Conservation (phyloP, 2,113 vertebrate species). For the Calonectris borealis region DNA sequence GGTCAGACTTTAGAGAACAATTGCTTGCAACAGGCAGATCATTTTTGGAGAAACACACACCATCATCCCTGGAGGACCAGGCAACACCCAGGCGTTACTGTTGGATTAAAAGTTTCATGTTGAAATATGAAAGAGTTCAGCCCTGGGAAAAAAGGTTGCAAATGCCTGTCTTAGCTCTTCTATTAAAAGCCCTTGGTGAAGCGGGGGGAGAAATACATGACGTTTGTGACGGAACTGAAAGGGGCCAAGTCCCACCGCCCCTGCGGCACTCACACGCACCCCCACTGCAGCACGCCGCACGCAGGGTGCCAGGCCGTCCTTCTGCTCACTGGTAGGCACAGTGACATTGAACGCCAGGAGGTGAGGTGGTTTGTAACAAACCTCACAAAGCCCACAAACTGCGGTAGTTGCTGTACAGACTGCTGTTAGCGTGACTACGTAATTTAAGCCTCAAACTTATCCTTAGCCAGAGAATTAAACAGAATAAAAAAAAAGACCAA, state of each 20-base stretch:
- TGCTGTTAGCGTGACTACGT: not conserved
- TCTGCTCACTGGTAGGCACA: not conserved
- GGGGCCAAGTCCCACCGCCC: no score
- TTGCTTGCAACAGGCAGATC: not conserved
- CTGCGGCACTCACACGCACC: rapidly evolving
- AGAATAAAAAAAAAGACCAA: not conserved
- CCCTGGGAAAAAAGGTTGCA: not conserved
- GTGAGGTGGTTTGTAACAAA: not conserved
- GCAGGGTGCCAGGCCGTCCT: not conserved
- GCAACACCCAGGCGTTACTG: not conserved
- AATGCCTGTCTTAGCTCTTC: not conserved
- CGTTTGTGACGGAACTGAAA: not conserved
- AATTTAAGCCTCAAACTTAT: not conserved
- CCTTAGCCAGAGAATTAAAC: not conserved
- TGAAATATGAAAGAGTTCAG: not conserved
- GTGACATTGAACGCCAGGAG: not conserved
- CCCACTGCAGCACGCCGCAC: rapidly evolving
- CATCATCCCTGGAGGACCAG: not conserved
- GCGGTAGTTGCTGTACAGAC: not conserved
- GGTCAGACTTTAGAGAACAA: not conserved
- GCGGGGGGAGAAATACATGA: not conserved
- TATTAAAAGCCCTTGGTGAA: not conserved
- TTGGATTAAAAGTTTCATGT: not conserved
- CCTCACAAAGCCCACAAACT: not conserved
- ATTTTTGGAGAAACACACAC: not conserved